Base-by-base conservation (phyloP, 2,888 invertebrate species). In the Drosophila anomalata region DNA sequence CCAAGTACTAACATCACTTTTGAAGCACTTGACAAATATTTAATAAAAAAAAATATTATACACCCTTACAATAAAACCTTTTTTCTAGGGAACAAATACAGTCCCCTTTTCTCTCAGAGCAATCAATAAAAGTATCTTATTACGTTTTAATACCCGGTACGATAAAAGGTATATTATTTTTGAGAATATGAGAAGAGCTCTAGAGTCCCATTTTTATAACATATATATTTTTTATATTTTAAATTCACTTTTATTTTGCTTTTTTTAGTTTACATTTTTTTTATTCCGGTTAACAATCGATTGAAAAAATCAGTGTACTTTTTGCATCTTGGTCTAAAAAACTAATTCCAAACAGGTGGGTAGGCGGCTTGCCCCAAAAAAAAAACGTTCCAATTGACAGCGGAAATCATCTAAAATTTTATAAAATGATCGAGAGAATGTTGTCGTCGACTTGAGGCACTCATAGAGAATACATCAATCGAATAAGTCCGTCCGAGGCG, bases 401-500 rank as follows among this genome's bases (percentile, higher is more conserved):
- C 12, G 44, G 44, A 44, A 44, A 12, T 20, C 44, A 9, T 11
- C 5, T 5, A 8, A 42, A 20, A 20, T 44, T 22, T 44, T 20
- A 12, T 22, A 22, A 11, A 22, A 44, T 20, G 4, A 11, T 20
- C 11, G 12, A 39, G 20, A 17, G 17, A 17, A 17, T 17, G 17
- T 17, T 39, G 26, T 20, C 7, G 22, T 24, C 22, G 22, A 48
- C 12, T 24, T 1, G 36, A 57, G 29, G 31, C 29, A 47, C 14
- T 47, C 14, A 48, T 57, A 17, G 42, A 58, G 31, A 50, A 44
- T 59, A 59, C 41, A 51, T 44, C 44, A 62, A 44, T 44, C 44
- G 50, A 59, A 36, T 26, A 59, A 51, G 33, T n/a, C 33, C 24
- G 33, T 44, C 26, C 33, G 1, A 12, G 22, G 24, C 14, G 2